These are phyloP conservation scores for Pyrochroa serraticornis DNA, from an alignment of 2,888 invertebrate species.

Conservation along the genomic window DNA sequence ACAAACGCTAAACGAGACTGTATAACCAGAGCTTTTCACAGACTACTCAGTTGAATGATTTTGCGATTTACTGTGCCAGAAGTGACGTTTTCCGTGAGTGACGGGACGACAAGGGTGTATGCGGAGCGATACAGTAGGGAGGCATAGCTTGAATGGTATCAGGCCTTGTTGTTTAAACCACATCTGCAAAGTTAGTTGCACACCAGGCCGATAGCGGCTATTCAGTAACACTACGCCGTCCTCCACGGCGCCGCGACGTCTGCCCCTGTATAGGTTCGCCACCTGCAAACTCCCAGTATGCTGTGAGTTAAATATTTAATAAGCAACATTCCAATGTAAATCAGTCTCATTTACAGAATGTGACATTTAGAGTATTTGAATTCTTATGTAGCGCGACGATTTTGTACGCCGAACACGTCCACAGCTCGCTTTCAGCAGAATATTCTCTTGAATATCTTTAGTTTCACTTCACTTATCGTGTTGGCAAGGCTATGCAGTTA, in stretches of 20 bases:
- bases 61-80: conserved; percentile 43
- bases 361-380: conserved; percentile 56
- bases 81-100: conserved; percentile 52
- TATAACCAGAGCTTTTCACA: conserved; percentile 52
- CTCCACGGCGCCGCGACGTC: conserved; percentile 4
- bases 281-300: conserved; percentile 21
- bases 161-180: conserved; percentile 51
- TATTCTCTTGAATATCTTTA: conserved; percentile 57
- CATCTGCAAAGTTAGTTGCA: conserved; percentile 52
- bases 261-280: conserved; percentile 13
- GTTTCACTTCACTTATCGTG: conserved; percentile 57
- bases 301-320: conserved; percentile 54
- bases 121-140: conserved; percentile 40
- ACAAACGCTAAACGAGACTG: conserved; percentile 47
- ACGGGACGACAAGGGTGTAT: conserved; percentile 46
- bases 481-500: conserved; percentile 51
- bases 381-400: conserved; percentile 50
- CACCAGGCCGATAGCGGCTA: conserved; percentile 41
- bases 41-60: conserved; percentile 52
- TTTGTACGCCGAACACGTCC: conserved; percentile 56
- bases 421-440: conserved; percentile 53
- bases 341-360: conserved; percentile 53
- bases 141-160: conserved; percentile 49
- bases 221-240: conserved; percentile 24
- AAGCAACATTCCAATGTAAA: conserved; percentile 57